phyloP scores from a whole-genome alignment of 2,888 invertebrate genomes.

The Desoria tigrina region DNA sequence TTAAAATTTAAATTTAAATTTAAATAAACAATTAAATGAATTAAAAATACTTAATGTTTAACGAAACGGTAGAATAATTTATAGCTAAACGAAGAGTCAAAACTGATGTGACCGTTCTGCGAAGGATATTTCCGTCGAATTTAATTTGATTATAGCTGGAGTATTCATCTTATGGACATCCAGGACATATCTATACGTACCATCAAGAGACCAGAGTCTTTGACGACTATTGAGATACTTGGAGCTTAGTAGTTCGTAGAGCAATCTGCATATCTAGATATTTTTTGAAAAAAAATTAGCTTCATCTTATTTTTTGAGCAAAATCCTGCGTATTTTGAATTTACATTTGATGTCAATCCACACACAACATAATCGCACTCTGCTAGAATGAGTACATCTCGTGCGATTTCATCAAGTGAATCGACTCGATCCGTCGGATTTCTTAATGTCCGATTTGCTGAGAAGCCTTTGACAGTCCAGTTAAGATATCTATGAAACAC shows the following conservation, averaged over 20 bases:
- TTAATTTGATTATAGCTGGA: too few relatives aligned
- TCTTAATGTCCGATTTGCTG: neutral
- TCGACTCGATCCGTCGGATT: neutral
- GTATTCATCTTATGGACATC: too few relatives aligned
- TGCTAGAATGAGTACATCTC: constrained; percentile 23
- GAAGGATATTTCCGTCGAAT: too few relatives aligned
- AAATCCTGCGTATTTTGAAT: too few relatives aligned
- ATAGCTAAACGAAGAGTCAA: too few relatives aligned
- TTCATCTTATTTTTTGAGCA: too few relatives aligned
- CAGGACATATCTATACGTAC: too few relatives aligned
- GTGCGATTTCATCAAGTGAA: constrained; percentile 9
- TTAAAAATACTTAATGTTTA: too few relatives aligned
- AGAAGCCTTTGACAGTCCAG: constrained; percentile 20
- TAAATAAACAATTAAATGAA: too few relatives aligned
- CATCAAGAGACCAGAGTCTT: constrained; percentile 20
- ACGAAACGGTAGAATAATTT: too few relatives aligned
- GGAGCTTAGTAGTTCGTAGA: constrained; percentile 16
- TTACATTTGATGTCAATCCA: constrained; percentile 32
- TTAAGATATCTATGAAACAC: constrained; percentile 1
- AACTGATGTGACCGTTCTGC: too few relatives aligned
- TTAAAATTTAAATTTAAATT: too few relatives aligned
- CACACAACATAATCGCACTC: constrained; percentile 31
- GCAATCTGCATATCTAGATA: constrained; percentile 23
- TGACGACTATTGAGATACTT: constrained; percentile 2
- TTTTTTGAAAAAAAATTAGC: neutral